These are phyloP conservation scores for Drosophila peninsularis DNA, from an alignment of 2,888 invertebrate genomes.

Conservation along the genomic window DNA sequence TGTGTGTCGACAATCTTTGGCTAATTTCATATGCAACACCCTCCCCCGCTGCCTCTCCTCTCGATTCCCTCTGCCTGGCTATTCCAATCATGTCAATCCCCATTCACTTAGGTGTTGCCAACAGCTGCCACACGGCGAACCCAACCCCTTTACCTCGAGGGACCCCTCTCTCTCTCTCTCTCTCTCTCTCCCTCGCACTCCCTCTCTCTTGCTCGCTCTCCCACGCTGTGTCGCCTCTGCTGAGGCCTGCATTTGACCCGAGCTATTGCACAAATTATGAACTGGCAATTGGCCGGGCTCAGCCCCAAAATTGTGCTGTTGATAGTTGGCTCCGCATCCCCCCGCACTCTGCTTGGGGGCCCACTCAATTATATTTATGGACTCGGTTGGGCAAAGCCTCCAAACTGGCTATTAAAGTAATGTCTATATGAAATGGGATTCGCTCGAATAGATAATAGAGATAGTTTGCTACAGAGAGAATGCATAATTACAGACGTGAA, in stretches of 20 bases:
- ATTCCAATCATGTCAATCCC: constrained; percentile 43
- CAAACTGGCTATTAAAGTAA: constrained; percentile 26
- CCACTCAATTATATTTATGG: constrained; percentile 8
- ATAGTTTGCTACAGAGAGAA: too few species aligned
- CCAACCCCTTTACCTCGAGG: constrained; percentile 2
- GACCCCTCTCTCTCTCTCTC: background rate
- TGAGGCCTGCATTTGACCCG: constrained; percentile 34
- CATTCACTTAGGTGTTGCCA: constrained; percentile 49
- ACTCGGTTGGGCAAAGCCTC: constrained; percentile 1
- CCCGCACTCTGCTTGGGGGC: background rate
- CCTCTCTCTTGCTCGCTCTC: background rate
- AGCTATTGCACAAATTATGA: constrained; percentile 59
- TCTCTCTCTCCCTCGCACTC: too few species aligned
- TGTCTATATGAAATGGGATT: constrained; percentile 2
- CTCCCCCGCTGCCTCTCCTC: background rate
- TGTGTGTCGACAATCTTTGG: constrained; percentile 57
- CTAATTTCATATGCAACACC: constrained; percentile 63
- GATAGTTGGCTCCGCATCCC: constrained; percentile 9
- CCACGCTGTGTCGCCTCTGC: background rate
- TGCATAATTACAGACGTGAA: background rate
- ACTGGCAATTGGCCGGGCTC: constrained; percentile 49
- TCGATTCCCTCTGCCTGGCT: constrained; percentile 1
- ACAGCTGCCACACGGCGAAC: constrained; percentile 39
- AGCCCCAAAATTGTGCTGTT: constrained; percentile 28
- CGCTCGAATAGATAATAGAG: background rate